Percentiles rank a stretch among this genome's conserved stretches.
Evolutionary conservation across 2,888 invertebrate species (phyloP).

Genomic region (Holacanthella duospinosa): DNA sequence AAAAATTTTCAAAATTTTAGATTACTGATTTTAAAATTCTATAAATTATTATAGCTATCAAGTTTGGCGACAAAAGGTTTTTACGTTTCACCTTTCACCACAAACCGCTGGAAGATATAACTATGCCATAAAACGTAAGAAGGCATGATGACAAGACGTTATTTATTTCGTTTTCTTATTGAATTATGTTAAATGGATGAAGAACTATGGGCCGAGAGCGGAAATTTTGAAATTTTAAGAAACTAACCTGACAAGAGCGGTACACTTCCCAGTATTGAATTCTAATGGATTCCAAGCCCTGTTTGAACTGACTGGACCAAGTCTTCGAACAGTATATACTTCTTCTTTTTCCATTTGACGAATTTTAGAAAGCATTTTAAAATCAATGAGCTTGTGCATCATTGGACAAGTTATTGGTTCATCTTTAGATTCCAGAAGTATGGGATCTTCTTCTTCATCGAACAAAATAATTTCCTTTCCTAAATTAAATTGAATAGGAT

Average conservation of each 20-base stretch:
- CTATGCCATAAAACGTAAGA: no score
- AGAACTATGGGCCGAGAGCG: no score
- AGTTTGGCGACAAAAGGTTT: no score
- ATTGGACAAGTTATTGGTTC: neutral
- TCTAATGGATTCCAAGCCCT: constrained; percentile 5
- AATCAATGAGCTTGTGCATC: neutral
- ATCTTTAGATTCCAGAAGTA: neutral
- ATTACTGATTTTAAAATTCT: no score
- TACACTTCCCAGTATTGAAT: neutral
- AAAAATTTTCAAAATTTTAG: no score
- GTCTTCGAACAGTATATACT: neutral
- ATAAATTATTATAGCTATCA: no score
- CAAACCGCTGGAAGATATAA: no score
- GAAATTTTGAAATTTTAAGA: no score
- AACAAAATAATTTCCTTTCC: no score
- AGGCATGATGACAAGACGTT: neutral
- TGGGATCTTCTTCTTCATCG: neutral
- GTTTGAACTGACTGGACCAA: neutral
- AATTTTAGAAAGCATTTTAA: neutral
- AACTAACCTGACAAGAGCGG: constrained; percentile 6
- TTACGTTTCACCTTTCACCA: no score
- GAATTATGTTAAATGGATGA: no score
- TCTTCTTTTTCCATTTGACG: neutral
- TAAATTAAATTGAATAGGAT: no score
- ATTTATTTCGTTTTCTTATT: neutral